These are phyloP conservation scores for Scolopax mira DNA, from an alignment of 2,113 vertebrate species.

Conservation along the genomic window DNA sequence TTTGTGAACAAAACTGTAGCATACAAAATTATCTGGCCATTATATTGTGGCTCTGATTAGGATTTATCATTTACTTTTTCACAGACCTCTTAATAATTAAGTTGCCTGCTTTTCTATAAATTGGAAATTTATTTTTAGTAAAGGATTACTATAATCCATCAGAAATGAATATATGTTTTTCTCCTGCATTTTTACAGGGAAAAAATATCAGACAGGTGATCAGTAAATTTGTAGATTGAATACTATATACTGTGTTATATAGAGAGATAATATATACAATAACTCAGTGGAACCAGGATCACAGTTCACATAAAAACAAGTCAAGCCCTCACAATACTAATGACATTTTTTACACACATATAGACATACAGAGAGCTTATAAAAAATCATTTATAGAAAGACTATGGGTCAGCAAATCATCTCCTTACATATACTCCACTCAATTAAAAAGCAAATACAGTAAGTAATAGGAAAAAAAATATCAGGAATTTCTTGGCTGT, in stretches of 20 bases:
- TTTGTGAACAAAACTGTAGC: not conserved
- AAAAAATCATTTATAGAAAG: not conserved
- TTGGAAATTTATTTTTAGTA: not conserved
- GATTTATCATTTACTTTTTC: not conserved
- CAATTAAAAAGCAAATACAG: slow-evolving; percentile 13
- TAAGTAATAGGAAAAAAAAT: not conserved
- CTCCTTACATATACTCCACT: not conserved
- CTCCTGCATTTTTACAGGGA: not conserved
- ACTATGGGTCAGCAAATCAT: not conserved
- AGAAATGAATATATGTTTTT: not conserved
- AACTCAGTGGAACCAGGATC: not conserved
- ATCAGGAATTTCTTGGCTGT: not conserved
- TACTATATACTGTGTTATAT: not conserved
- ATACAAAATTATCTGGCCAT: not conserved
- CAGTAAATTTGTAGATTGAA: not conserved
- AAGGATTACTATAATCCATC: not conserved
- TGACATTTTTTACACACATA: not conserved
- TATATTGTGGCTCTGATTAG: not conserved
- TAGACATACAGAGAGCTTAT: not conserved
- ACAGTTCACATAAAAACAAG: not conserved
- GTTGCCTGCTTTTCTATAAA: not conserved
- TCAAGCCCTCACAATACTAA: not conserved
- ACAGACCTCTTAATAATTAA: not conserved
- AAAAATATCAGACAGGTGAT: not conserved
- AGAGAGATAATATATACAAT: not conserved